phyloP scores from a whole-genome alignment of 2,888 invertebrate genomes.

The Lepidocyrtinus sp. region DNA sequence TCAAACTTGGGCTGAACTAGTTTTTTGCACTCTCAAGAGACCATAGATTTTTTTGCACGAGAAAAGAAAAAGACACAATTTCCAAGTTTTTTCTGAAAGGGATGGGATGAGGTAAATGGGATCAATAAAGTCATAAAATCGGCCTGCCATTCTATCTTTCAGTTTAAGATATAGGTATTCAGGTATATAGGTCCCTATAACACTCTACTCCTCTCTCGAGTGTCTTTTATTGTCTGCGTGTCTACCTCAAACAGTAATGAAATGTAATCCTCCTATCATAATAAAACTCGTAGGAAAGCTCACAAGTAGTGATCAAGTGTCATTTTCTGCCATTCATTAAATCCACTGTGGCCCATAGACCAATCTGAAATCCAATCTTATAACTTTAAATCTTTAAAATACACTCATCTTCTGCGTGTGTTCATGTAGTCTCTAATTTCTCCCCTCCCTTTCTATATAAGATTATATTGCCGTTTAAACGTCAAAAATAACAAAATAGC shows the following conservation, averaged over 20 bases:
- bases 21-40: neutral
- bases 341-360: too few species aligned
- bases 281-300: neutral
- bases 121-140: slow-evolving; percentile 61
- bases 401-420: neutral
- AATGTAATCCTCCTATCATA: neutral
- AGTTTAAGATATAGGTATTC: neutral
- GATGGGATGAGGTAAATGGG: slow-evolving; percentile 3
- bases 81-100: slow-evolving; percentile 10
- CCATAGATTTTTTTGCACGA: neutral
- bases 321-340: too few species aligned
- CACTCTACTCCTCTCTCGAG: neutral
- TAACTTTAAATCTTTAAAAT: too few species aligned
- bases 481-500: neutral
- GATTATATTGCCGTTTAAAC: neutral
- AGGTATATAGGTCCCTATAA: too few species aligned
- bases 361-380: too few species aligned
- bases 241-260: neutral
- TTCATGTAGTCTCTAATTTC: neutral
- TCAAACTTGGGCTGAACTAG: neutral
- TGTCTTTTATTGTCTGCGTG: neutral
- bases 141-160: slow-evolving; percentile 33
- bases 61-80: neutral
- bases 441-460: neutral
- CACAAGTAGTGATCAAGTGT: neutral